phyloP scores from a whole-genome alignment of 2,797 vertebrate genomes.

The Glyptemys insculpta region DNA sequence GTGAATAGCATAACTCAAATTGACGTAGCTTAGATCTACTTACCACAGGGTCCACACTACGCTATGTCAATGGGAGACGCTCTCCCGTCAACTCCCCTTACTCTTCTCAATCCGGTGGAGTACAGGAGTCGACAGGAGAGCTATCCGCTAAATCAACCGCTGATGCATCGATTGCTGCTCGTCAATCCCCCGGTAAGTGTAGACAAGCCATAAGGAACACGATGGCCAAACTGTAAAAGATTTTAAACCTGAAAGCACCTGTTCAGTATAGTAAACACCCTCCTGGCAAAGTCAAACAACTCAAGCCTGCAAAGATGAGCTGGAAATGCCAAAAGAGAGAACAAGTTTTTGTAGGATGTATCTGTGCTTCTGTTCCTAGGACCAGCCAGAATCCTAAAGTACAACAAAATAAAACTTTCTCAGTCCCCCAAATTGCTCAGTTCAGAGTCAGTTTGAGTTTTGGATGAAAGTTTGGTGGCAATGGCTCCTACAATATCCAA shows the following conservation, averaged over 20 bases:
- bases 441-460: background rate
- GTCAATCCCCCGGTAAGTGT: too few species aligned
- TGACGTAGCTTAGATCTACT: too few species aligned
- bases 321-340: background rate
- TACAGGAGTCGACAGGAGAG: too few species aligned
- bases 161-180: too few species aligned
- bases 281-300: background rate
- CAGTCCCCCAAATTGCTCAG: background rate
- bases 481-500: rapidly evolving
- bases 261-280: background rate
- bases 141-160: too few species aligned
- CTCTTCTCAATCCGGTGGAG: too few species aligned
- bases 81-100: too few species aligned
- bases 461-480: background rate
- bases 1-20: too few species aligned
- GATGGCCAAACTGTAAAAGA: background rate
- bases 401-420: background rate
- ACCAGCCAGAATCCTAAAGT: background rate
- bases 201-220: background rate
- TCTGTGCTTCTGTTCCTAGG: rapidly evolving
- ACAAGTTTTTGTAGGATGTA: background rate
- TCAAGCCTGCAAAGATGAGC: background rate
- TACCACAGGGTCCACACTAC: too few species aligned
- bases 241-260: background rate
- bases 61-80: too few species aligned